Evolutionary conservation across 2,797 vertebrate species (phyloP), one percentile per base, ranked within the genome.

Genomic region (Tadarida brasiliensis): DNA sequence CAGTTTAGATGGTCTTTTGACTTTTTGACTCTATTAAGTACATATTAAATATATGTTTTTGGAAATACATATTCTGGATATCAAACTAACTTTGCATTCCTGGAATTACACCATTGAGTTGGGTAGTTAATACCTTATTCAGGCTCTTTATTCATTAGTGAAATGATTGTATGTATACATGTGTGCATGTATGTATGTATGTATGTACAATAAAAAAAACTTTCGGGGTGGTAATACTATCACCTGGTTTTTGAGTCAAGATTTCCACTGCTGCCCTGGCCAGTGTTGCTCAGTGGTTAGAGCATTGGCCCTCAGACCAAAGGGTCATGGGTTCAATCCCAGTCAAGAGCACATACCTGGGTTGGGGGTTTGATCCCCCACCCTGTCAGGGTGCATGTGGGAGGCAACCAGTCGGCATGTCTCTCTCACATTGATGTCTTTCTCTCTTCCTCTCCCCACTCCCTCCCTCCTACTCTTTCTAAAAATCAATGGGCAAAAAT

Each of bases 1-100:
- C 22, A 54, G 24, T 93, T 88, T 30, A 88, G 22, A n/a, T 93
- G 20, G 10, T 83, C 28, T 87, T 88, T 82, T 57, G 86, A 86
- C 24, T 57, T 95, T 90, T 85, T 68, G 22, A 67, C 22, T 89
- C 12, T 87, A 11, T 59, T 85, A 71, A 86, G 17, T 93, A 65
- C 16, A 70, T 83, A 68, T 24, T 85, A 84, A 95, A 33, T 84
- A 57, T 4, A 35, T 94, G 33, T 57, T 87, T 94, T 93, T 68
- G 24, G 56, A 81, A 96, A 83, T 85, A 17, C 7, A 5, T 89
- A 71, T 67, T 92, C 76, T 44, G 10, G 3, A 51, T 85, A 19
- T 90, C 47, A 80, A 33, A 83, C 17, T 83, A 78, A 28, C 28
- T 17, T 95, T 84, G 28, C 22, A 30, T 77, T 90, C 61, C 15